A percentile compares a stretch with the other conserved stretches of the same genome.
These are phyloP conservation scores for Gerosis bhagava DNA, from an alignment of 2,888 invertebrate genomes.

Conservation along the genomic window DNA sequence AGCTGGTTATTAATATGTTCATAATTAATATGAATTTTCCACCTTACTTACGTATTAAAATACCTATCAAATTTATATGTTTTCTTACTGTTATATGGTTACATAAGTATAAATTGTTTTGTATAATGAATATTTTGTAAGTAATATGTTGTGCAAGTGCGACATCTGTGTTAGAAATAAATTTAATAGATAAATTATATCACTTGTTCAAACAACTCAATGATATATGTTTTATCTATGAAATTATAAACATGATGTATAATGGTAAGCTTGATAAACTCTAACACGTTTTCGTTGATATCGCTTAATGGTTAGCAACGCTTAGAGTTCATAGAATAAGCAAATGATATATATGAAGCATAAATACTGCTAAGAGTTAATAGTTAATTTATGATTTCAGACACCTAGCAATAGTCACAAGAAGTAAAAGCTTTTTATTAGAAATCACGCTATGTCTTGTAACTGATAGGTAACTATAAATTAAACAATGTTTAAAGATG, in stretches of 20 bases:
- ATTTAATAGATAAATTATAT: constrained; percentile 4
- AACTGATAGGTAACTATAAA: no score
- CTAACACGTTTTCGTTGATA: constrained; percentile 14
- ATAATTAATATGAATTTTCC: no score
- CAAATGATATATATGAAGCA: constrained; percentile 6
- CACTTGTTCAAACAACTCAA: background rate
- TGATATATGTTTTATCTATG: no score
- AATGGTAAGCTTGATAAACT: constrained; percentile 18
- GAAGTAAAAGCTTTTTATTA: constrained; percentile 2
- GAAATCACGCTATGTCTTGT: constrained; percentile 9
- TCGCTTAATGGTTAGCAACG: constrained; percentile 12
- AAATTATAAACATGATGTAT: constrained; percentile 13
- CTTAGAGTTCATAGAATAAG: constrained; percentile 3
- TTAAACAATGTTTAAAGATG: no score
- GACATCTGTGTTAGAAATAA: constrained; percentile 10
- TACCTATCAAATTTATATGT: no score
- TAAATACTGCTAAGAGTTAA: constrained; percentile 2
- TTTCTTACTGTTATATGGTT: no score
- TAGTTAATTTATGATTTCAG: constrained; percentile 1
- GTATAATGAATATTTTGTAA: no score
- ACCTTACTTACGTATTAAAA: no score
- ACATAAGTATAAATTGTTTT: no score
- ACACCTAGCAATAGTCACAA: background rate
- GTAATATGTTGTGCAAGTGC: no score
- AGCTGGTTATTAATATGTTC: no score